Conservation (phyloP, 2,113 vertebrate species). For the Melanerpes aurifrons region DNA sequence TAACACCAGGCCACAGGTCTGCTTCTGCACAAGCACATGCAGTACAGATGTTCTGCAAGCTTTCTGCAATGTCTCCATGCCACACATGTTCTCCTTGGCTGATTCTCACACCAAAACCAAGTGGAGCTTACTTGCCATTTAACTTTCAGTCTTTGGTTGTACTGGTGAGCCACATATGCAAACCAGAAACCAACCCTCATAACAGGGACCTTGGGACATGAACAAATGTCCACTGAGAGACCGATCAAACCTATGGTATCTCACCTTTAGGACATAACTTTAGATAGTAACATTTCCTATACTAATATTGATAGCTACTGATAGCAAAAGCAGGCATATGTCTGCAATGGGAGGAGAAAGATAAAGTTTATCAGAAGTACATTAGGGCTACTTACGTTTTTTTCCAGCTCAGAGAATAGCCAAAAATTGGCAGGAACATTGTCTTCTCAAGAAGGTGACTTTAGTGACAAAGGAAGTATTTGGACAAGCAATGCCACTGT, state of each 20-base stretch:
- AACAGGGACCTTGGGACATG: neutral
- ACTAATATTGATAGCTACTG: neutral
- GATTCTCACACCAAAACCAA: neutral
- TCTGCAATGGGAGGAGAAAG: neutral
- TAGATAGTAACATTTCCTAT: neutral
- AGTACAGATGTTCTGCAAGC: neutral
- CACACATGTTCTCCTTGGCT: rapidly evolving
- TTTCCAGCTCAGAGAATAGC: neutral
- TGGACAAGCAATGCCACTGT: neutral
- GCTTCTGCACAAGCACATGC: neutral
- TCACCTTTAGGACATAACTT: rapidly evolving
- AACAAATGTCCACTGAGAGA: neutral
- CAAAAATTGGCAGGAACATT: neutral
- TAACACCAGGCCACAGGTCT: neutral
- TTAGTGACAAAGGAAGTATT: neutral
- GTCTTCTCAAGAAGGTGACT: neutral
- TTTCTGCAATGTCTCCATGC: rapidly evolving
- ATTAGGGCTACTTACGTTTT: neutral
- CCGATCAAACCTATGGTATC: neutral
- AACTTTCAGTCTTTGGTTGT: neutral
- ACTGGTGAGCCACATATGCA: neutral
- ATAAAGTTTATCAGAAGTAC: neutral
- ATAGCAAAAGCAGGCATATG: neutral
- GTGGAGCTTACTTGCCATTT: neutral
- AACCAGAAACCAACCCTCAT: rapidly evolving